phyloP scores from a whole-genome alignment of 2,888 invertebrate genomes.

The Merodon equestris region DNA sequence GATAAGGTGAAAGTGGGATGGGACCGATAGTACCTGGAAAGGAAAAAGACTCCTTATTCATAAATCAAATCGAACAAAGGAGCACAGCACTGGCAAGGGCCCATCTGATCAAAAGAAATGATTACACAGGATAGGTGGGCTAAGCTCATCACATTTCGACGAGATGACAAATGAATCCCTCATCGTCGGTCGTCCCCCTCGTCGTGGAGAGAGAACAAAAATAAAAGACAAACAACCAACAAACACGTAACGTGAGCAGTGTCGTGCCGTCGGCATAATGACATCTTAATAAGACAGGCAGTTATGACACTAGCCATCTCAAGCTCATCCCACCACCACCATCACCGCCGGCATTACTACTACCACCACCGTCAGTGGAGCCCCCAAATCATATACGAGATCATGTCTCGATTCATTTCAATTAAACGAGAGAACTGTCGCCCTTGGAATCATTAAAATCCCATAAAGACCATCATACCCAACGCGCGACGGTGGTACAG shows the following conservation, averaged over 20 bases:
- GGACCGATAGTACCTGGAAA: not conserved
- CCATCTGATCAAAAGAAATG: constrained; percentile 24
- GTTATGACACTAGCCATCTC: constrained; percentile 43
- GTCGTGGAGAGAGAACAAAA: too few relatives aligned
- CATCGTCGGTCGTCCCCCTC: constrained; percentile 20
- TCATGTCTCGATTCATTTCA: constrained; percentile 59
- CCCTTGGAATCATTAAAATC: constrained; percentile 62
- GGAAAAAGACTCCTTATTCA: constrained; percentile 35
- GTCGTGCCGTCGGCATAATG: constrained; percentile 58
- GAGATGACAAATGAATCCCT: constrained; percentile 60
- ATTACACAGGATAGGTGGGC: constrained; percentile 63
- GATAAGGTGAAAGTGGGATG: not conserved
- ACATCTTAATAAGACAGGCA: constrained; percentile 64
- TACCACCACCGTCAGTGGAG: not conserved
- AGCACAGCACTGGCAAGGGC: constrained; percentile 10
- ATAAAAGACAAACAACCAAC: not conserved
- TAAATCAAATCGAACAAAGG: constrained; percentile 52
- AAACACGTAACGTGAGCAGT: constrained; percentile 5
- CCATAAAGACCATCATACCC: constrained; percentile 55
- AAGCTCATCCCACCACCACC: constrained; percentile 6
- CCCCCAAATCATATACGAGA: constrained; percentile 7
- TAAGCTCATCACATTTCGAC: constrained; percentile 58
- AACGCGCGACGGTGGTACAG: constrained; percentile 17
- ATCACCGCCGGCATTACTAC: constrained; percentile 8
- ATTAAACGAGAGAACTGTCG: constrained; percentile 65